Conservation (phyloP, 2,113 vertebrate species). For the Picathartes gymnocephalus region DNA sequence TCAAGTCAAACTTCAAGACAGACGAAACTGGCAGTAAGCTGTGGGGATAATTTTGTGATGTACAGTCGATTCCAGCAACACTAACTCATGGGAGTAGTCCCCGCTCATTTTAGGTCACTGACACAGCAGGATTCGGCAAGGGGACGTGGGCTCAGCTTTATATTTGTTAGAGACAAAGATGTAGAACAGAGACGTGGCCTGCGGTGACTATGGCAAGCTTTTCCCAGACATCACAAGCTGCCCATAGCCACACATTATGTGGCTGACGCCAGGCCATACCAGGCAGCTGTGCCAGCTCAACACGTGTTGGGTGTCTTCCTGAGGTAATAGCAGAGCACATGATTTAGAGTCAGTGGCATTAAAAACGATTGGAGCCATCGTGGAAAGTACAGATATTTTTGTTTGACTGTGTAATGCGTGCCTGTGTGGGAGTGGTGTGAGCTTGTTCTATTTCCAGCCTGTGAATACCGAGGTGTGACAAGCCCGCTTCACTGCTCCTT, state of each 20-base stretch:
- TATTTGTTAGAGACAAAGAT: neutral
- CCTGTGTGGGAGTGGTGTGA: slow-evolving; percentile 47
- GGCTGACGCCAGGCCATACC: neutral
- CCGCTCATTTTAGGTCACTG: neutral
- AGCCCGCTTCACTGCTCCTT: neutral
- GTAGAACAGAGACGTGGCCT: neutral
- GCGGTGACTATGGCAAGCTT: neutral
- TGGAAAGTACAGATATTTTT: slow-evolving; percentile 61
- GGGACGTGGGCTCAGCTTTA: neutral
- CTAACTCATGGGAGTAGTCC: neutral
- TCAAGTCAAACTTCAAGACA: neutral
- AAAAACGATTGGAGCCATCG: slow-evolving; percentile 36
- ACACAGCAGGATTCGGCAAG: neutral
- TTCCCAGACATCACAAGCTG: neutral
- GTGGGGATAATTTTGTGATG: neutral
- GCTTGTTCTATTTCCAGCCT: slow-evolving; percentile 48
- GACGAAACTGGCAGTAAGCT: neutral
- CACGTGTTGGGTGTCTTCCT: neutral
- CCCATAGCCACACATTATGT: neutral
- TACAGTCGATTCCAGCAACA: neutral
- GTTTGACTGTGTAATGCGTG: slow-evolving; percentile 40
- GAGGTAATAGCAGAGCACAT: slow-evolving; percentile 18
- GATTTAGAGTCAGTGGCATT: slow-evolving; percentile 38
- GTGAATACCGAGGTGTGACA: slow-evolving; percentile 18
- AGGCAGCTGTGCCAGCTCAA: neutral